Evolutionary conservation across 1,140 invertebrate species (phyloP).

Genomic region (Coenobita brevimanus): DNA sequence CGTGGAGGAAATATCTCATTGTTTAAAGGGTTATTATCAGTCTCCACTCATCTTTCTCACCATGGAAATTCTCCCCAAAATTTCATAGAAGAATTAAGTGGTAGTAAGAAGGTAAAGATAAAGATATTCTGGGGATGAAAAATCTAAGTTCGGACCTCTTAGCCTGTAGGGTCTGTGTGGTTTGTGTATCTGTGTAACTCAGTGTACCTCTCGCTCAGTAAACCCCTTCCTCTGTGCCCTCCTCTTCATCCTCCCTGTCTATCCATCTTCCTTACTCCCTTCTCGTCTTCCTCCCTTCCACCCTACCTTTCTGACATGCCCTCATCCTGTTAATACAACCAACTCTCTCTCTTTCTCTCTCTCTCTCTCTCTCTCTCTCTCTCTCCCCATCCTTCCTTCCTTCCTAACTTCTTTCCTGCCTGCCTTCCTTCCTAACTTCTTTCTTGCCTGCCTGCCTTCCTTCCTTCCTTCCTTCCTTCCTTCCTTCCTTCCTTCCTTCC

Average conservation of each 20-base stretch:
- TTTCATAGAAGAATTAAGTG: too few relatives aligned
- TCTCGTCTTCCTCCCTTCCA: too few relatives aligned
- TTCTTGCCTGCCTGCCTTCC: not conserved
- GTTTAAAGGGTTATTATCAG: too few relatives aligned
- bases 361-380: not conserved
- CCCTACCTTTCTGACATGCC: not conserved
- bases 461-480: not conserved
- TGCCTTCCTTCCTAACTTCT: not conserved
- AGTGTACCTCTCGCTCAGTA: not conserved
- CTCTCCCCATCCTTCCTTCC: not conserved
- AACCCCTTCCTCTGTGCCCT: too few relatives aligned
- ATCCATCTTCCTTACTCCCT: not conserved
- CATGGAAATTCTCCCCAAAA: too few relatives aligned
- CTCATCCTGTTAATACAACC: conserved; percentile 1
- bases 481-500: not conserved
- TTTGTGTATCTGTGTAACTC: not conserved
- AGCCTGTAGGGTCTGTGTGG: not conserved
- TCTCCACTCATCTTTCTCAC: too few relatives aligned
- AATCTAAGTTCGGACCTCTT: not conserved
- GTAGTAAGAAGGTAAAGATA: too few relatives aligned
- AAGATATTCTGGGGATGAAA: too few relatives aligned
- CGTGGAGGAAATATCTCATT: too few relatives aligned
- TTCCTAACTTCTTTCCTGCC: not conserved
- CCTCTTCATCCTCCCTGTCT: not conserved
- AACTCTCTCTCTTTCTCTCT: conserved; percentile 37